Percentiles rank a stretch among this genome's conserved stretches.
These are phyloP conservation scores for Mus minutoides DNA, from an alignment of 2,797 vertebrate species.

Conservation along the genomic window DNA sequence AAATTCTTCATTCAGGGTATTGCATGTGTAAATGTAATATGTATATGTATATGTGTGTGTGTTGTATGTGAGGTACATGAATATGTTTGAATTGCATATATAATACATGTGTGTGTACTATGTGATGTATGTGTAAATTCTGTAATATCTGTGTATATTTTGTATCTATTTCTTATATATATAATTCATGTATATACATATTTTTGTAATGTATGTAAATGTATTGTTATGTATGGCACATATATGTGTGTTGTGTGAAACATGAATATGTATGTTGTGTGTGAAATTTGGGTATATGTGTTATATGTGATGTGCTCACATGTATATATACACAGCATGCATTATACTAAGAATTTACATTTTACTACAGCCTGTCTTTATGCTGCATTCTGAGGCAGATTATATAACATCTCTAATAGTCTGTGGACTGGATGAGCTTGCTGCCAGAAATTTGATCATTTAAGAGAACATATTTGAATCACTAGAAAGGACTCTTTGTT, in stretches of 20 bases:
- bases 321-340: not conserved
- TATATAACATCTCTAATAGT: not conserved
- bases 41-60: not conserved
- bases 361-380: not conserved
- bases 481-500: constrained; percentile 2
- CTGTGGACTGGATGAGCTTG: not conserved
- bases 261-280: not conserved
- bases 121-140: not conserved
- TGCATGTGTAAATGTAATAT: not conserved
- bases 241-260: not conserved
- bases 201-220: not conserved
- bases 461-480: constrained; percentile 35
- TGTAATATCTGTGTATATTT: not conserved
- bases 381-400: constrained; percentile 25
- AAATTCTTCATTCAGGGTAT: not conserved
- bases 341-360: not conserved
- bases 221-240: not conserved
- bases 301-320: not conserved
- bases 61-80: not conserved
- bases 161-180: not conserved
- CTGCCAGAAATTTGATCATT: constrained; percentile 17
- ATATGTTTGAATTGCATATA: not conserved
- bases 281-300: not conserved
- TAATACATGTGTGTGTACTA: not conserved
- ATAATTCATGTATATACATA: not conserved